These are phyloP conservation scores for Leptodactylus fuscus DNA, from an alignment of 2,113 vertebrate genomes.

Conservation along the genomic window DNA sequence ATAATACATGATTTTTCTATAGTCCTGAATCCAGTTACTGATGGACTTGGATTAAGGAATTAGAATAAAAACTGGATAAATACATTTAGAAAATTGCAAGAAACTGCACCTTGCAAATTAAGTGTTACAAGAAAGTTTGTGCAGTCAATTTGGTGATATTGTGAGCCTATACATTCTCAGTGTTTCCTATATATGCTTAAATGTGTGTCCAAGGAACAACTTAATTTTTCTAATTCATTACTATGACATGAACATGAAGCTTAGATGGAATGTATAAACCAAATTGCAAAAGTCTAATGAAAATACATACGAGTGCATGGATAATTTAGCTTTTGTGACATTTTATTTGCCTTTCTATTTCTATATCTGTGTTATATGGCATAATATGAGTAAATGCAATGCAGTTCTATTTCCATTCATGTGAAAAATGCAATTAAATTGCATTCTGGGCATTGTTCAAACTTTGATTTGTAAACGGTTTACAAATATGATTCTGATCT, in stretches of 20 bases:
- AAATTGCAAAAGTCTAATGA: not conserved
- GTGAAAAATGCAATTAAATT: conserved; percentile 24
- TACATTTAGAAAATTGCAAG: no score
- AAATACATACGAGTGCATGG: not conserved
- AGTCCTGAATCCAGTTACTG: no score
- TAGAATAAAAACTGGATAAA: no score
- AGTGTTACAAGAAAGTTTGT: no score
- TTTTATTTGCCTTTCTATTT: conserved; percentile 9
- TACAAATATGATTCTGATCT: conserved; percentile 14
- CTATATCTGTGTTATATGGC: not conserved
- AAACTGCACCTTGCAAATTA: no score
- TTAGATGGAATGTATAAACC: not conserved
- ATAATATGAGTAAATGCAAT: conserved; percentile 4
- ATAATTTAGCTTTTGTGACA: not conserved
- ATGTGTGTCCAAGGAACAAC: not conserved
- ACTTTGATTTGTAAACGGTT: conserved; percentile 11
- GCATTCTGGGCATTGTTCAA: conserved; percentile 17
- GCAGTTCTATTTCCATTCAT: conserved; percentile 20
- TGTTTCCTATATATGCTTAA: no score
- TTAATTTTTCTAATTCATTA: not conserved
- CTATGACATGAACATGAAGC: not conserved
- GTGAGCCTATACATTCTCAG: no score
- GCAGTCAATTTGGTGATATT: not conserved
- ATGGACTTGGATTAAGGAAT: no score
- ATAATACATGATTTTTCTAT: no score